Percentiles rank a stretch among this genome's conserved stretches.
phyloP scores from a whole-genome alignment of 2,888 invertebrate species.

The Asteroscopus sphinx region DNA sequence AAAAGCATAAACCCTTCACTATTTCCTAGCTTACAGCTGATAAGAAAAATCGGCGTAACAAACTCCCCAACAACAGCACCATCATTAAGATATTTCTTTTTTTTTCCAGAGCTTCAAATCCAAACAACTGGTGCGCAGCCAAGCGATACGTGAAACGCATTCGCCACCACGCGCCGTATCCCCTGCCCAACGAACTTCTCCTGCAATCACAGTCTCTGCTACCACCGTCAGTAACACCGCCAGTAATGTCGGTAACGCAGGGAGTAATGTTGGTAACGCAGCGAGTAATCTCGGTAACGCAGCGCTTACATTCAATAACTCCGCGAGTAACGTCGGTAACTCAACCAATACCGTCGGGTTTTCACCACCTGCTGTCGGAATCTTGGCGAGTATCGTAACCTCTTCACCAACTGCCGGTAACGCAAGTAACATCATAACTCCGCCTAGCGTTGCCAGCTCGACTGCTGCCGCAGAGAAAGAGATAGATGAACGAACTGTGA shows the following conservation, averaged over 20 bases:
- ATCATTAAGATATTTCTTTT: not conserved
- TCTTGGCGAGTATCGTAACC: no score
- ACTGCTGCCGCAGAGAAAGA: conserved; percentile 10
- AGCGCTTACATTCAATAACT: conserved; percentile 10
- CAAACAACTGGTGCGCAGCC: conserved; percentile 96
- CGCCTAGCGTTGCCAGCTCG: conserved; percentile 7
- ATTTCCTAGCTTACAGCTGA: no score
- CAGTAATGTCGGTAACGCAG: not conserved
- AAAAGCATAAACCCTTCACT: no score
- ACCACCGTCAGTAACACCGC: conserved; percentile 7
- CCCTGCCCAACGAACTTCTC: conserved; percentile 64
- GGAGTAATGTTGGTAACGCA: not conserved
- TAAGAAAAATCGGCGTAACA: no score
- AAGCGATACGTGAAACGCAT: conserved; percentile 96
- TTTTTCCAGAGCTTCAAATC: conserved; percentile 91
- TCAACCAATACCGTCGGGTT: not conserved
- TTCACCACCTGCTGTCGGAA: not conserved
- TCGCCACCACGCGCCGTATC: conserved; percentile 90
- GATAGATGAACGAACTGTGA: conserved; percentile 41
- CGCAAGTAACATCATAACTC: not conserved
- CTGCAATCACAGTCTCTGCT: conserved; percentile 16
- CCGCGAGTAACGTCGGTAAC: conserved; percentile 3
- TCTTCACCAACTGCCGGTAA: conserved; percentile 3
- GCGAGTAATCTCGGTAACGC: conserved; percentile 4
- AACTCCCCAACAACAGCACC: no score